Evolutionary conservation across 1,140 invertebrate species (phyloP).

Genomic region (Trichoplusia ni): DNA sequence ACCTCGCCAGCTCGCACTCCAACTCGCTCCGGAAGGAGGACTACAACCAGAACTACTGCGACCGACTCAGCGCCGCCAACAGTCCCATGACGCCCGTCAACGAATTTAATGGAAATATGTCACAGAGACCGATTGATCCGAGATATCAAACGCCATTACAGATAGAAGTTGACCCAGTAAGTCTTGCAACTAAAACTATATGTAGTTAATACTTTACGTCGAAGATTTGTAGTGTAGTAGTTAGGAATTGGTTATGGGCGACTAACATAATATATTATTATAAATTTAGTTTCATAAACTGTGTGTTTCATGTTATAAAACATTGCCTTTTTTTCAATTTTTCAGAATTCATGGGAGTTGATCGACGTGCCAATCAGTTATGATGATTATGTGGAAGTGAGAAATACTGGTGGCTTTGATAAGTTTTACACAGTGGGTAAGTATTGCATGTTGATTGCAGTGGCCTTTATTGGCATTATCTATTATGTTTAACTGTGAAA

Average conservation of each 20-base stretch:
- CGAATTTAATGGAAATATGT: slow-evolving; percentile 70
- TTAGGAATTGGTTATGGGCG: slow-evolving; percentile 4
- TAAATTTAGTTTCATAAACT: slow-evolving; percentile 2
- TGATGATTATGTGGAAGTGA: slow-evolving; percentile 75
- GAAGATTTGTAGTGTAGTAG: slow-evolving; percentile 12
- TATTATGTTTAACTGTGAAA: not conserved
- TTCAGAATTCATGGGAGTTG: slow-evolving; percentile 86
- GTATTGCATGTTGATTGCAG: slow-evolving; percentile 43
- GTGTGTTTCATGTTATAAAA: not conserved
- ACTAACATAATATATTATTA: slow-evolving; percentile 23
- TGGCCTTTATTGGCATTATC: slow-evolving; percentile 3
- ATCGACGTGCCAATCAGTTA: slow-evolving; percentile 72
- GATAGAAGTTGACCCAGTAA: slow-evolving; percentile 86
- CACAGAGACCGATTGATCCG: slow-evolving; percentile 56
- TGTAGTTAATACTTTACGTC: slow-evolving; percentile 17
- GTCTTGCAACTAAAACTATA: slow-evolving; percentile 50
- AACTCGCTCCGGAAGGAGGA: slow-evolving; percentile 69
- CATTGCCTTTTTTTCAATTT: slow-evolving; percentile 38
- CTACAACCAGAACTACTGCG: slow-evolving; percentile 76
- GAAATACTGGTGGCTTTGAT: slow-evolving; percentile 83
- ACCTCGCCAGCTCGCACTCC: slow-evolving; percentile 58
- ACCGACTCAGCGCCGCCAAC: slow-evolving; percentile 62
- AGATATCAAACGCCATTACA: slow-evolving; percentile 81
- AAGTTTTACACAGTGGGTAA: slow-evolving; percentile 81
- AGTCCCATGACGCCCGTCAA: slow-evolving; percentile 62